A percentile compares a stretch with the other conserved stretches of the same genome.
phyloP scores from a whole-genome alignment of 2,888 invertebrate species.

The Dolomedes plantarius region DNA sequence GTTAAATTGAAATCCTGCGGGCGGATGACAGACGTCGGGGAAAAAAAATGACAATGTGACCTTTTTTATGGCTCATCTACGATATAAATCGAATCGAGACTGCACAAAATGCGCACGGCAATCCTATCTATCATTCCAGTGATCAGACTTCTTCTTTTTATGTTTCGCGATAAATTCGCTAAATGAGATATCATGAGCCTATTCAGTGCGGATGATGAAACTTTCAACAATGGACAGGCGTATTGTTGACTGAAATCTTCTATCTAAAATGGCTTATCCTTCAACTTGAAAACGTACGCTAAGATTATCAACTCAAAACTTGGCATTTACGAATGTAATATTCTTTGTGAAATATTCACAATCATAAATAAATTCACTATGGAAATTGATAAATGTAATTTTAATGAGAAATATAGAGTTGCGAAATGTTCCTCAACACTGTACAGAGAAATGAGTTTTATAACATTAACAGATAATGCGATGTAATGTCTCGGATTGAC shows the following conservation, averaged over 20 bases:
- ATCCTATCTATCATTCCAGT: neutral
- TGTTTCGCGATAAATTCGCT: neutral
- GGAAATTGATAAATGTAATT: too few relatives aligned
- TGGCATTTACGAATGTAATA: too few relatives aligned
- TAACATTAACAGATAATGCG: too few relatives aligned
- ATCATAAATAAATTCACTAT: too few relatives aligned
- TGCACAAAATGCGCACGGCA: neutral
- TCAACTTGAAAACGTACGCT: neutral
- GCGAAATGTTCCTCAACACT: too few relatives aligned
- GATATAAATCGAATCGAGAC: neutral
- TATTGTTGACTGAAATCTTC: neutral
- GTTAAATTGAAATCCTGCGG: constrained; percentile 18
- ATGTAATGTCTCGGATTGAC: too few relatives aligned
- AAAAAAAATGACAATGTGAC: neutral
- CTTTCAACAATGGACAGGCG: neutral
- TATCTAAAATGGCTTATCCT: neutral
- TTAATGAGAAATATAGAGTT: too few relatives aligned
- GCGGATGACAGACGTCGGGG: constrained; percentile 1
- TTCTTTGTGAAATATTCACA: too few relatives aligned
- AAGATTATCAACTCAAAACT: too few relatives aligned
- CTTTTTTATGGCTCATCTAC: constrained; percentile 4
- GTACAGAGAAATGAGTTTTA: too few relatives aligned
- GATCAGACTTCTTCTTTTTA: neutral
- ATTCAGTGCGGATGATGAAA: neutral
- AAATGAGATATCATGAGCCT: constrained; percentile 11